These are phyloP conservation scores for Sinella curviseta DNA, from an alignment of 1,140 invertebrate species.

Conservation along the genomic window DNA sequence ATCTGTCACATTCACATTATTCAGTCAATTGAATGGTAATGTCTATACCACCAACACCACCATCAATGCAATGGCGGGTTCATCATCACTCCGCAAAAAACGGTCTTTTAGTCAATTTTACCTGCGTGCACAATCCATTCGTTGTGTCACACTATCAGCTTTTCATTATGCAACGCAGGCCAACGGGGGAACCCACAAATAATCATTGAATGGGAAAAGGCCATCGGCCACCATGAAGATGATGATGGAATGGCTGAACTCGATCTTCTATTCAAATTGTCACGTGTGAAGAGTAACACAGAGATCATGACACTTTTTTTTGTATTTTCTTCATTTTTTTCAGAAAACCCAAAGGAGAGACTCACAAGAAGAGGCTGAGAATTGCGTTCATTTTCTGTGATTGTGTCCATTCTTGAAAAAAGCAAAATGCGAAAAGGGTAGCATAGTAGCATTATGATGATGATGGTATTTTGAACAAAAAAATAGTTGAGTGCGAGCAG, in stretches of 20 bases:
- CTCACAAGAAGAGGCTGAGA: background rate
- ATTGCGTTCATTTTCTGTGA: background rate
- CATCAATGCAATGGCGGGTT: background rate
- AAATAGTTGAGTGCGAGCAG: background rate
- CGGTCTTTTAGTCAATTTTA: background rate
- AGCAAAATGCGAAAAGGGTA: background rate
- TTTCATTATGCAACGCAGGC: background rate
- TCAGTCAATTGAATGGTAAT: background rate
- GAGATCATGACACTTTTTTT: background rate
- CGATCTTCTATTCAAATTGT: slow-evolving; percentile 11
- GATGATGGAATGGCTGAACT: background rate
- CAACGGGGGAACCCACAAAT: too few species aligned
- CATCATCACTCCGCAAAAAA: background rate
- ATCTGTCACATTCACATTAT: slow-evolving; percentile 6
- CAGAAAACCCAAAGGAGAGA: background rate
- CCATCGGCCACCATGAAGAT: slow-evolving; percentile 8
- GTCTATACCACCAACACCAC: too few species aligned
- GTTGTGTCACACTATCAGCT: too few species aligned
- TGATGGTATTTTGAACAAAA: background rate
- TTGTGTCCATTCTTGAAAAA: background rate
- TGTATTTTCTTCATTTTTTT: too few species aligned
- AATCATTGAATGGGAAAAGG: too few species aligned
- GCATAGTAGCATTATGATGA: too few species aligned
- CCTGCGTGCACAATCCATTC: background rate
- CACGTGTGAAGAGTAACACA: background rate